Percentiles rank a stretch among this genome's conserved stretches.
Evolutionary conservation across 2,113 vertebrate species (phyloP).

Genomic region (Bucco capensis): DNA sequence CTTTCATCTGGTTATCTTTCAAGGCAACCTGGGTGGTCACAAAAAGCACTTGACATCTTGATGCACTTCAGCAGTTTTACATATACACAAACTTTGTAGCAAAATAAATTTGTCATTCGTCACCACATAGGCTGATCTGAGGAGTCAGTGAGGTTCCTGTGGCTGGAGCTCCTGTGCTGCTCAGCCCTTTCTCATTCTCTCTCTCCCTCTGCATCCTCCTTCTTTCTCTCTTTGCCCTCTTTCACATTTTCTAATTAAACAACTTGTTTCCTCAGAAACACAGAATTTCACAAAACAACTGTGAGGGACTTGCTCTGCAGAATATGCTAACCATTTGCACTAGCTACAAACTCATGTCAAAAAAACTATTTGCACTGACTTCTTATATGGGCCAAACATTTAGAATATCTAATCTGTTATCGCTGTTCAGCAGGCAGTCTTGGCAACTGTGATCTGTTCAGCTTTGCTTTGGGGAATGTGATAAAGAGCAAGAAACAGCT

Average conservation of each 20-base stretch:
- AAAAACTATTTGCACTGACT: constrained; percentile 36
- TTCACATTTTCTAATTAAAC: constrained; percentile 5
- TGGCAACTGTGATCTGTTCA: constrained; percentile 71
- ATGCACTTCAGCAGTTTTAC: constrained; percentile 99
- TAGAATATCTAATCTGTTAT: constrained; percentile 84
- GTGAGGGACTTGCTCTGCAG: not conserved
- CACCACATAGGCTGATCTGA: constrained; percentile 97
- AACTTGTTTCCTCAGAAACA: constrained; percentile 28
- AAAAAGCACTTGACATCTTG: constrained; percentile 99
- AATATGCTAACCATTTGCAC: not conserved
- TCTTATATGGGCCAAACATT: constrained; percentile 56
- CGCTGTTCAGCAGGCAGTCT: constrained; percentile 74
- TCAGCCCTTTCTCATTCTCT: constrained; percentile 53
- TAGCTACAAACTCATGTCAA: constrained; percentile 13
- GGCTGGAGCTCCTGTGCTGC: constrained; percentile 76
- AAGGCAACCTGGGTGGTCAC: constrained; percentile 98
- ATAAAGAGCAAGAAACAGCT: constrained; percentile 81
- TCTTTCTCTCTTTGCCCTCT: not conserved
- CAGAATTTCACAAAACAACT: not conserved
- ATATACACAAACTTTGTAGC: constrained; percentile 99
- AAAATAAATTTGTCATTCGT: constrained; percentile 99
- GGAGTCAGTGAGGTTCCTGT: constrained; percentile 74
- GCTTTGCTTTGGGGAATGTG: constrained; percentile 80
- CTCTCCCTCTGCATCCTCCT: not conserved
- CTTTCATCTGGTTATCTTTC: constrained; percentile 99